These are phyloP conservation scores for Leptosomus discolor DNA, from an alignment of 2,113 vertebrate genomes.

Conservation along the genomic window DNA sequence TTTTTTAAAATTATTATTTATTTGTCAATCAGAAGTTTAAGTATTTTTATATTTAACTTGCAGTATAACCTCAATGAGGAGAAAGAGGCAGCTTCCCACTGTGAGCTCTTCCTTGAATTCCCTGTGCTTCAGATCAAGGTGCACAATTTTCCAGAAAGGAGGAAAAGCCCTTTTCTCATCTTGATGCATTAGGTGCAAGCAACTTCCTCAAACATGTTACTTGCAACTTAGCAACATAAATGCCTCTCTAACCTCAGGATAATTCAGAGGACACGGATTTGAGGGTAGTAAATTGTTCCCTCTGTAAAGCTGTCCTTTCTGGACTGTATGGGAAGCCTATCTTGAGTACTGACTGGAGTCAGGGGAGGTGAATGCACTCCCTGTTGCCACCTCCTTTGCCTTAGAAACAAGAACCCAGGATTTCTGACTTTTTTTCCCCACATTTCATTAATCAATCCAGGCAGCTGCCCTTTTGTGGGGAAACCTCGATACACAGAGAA, in stretches of 20 bases:
- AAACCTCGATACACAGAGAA: not conserved
- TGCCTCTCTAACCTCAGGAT: not conserved
- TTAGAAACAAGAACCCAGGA: not conserved
- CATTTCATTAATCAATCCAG: not conserved
- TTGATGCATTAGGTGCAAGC: not conserved
- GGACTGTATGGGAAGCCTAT: not conserved
- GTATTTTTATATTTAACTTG: not conserved
- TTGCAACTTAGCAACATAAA: not conserved
- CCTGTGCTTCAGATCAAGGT: not conserved
- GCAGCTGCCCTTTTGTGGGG: not conserved
- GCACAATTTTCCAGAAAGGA: not conserved
- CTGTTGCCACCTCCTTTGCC: not conserved
- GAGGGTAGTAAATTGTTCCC: not conserved
- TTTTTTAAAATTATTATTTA: not conserved
- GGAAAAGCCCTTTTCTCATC: not conserved
- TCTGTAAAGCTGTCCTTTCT: not conserved
- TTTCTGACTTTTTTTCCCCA: not conserved
- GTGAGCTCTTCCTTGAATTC: not conserved
- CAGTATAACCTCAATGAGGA: not conserved
- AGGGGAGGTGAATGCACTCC: not conserved
- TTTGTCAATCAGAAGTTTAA: not conserved
- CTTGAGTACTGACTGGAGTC: accelerated
- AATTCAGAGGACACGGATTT: not conserved
- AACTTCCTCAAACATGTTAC: not conserved
- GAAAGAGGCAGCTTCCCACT: not conserved